These are phyloP conservation scores for Ctenomys sociabilis DNA, from an alignment of 2,113 vertebrate species.

Conservation along the genomic window DNA sequence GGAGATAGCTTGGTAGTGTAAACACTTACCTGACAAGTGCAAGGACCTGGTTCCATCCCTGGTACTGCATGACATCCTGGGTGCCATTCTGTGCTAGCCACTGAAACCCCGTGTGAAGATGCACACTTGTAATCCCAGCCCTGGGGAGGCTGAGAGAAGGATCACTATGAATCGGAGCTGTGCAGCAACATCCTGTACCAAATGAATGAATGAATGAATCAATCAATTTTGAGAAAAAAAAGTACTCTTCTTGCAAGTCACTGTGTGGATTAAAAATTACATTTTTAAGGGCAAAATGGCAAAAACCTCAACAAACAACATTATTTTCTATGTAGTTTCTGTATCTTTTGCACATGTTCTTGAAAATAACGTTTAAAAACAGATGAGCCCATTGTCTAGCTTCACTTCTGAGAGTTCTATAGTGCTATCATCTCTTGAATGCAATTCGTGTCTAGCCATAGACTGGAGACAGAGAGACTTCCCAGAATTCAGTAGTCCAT, in stretches of 20 bases:
- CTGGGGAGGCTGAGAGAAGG: too few relatives aligned
- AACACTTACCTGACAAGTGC: too few relatives aligned
- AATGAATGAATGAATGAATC: too few relatives aligned
- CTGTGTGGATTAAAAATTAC: background rate
- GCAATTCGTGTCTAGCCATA: background rate
- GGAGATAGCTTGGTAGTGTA: too few relatives aligned
- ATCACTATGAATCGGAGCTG: too few relatives aligned
- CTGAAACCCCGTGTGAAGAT: too few relatives aligned
- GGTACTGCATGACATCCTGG: too few relatives aligned
- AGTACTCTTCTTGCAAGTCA: background rate
- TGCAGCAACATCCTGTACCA: too few relatives aligned
- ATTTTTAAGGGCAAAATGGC: constrained; percentile 20
- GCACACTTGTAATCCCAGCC: too few relatives aligned
- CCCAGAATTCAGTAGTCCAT: constrained; percentile 57
- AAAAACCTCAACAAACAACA: constrained; percentile 11
- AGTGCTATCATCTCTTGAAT: background rate
- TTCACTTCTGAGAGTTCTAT: background rate
- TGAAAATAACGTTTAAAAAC: constrained; percentile 10
- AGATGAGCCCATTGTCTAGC: background rate
- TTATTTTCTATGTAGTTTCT: background rate
- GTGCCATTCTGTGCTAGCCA: too few relatives aligned
- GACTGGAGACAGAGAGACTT: constrained; percentile 57
- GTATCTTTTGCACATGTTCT: constrained; percentile 15
- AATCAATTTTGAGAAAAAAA: too few relatives aligned
- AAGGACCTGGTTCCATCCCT: too few relatives aligned